Conservation (phyloP, 2,797 vertebrate species). For the Chrysocyon brachyurus region DNA sequence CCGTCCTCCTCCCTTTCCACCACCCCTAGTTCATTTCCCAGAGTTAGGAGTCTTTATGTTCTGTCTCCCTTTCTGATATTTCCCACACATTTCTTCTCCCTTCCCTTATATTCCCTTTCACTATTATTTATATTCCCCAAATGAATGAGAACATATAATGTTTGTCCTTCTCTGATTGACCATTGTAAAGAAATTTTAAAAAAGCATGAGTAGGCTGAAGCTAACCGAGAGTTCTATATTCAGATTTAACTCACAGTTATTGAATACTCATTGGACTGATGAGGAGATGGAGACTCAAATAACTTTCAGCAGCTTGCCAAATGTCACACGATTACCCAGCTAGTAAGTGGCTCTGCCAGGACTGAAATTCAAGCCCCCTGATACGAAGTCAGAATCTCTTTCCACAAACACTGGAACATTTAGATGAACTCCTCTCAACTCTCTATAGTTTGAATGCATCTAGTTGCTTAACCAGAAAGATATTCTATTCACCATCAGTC, state of each 20-base stretch:
- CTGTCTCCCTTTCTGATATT: no score
- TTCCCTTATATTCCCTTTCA: no score
- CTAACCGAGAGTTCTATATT: constrained; percentile 67
- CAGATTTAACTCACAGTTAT: constrained; percentile 71
- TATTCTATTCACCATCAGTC: background rate
- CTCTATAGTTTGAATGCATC: constrained; percentile 52
- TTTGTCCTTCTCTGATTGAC: no score
- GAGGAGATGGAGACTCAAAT: constrained; percentile 77
- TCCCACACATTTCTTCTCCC: no score
- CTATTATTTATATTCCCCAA: no score
- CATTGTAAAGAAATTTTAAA: constrained; percentile 15
- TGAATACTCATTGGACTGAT: constrained; percentile 77
- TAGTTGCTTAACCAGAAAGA: constrained; percentile 52
- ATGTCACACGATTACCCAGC: constrained; percentile 73
- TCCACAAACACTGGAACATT: constrained; percentile 64
- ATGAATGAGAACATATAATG: no score
- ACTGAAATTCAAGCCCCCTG: constrained; percentile 72
- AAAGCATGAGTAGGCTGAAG: background rate
- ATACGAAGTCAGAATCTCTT: constrained; percentile 73
- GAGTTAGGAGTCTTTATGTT: no score
- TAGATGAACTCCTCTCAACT: constrained; percentile 50
- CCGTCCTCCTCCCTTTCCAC: no score
- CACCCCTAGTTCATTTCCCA: no score
- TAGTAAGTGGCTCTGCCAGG: constrained; percentile 70
- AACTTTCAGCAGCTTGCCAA: constrained; percentile 75